A percentile compares a stretch with the other conserved stretches of the same genome.
Evolutionary conservation across 92 coral and sea anemone species (phyloP).

Genomic region (Epizoanthus illoricatus): DNA sequence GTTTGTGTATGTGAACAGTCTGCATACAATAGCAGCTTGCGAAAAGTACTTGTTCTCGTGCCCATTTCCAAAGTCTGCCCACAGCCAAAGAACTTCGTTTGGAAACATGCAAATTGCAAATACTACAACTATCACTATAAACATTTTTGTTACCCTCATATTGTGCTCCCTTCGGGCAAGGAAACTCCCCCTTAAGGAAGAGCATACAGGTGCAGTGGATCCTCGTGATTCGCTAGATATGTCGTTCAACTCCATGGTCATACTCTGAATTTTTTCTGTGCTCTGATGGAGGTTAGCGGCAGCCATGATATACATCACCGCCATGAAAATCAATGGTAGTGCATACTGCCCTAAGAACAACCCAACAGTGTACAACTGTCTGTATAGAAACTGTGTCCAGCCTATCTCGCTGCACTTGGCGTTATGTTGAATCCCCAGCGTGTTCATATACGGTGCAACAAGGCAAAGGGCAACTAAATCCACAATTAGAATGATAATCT

Average conservation of each 20-base stretch:
- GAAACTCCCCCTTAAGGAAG: background rate
- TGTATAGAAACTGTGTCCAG: conserved; percentile 60
- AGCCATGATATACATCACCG: conserved; percentile 68
- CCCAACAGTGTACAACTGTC: conserved; percentile 70
- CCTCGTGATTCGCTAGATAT: background rate
- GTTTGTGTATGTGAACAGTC: conserved; percentile 81
- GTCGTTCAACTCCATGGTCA: conserved; percentile 5
- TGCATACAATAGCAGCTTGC: conserved; percentile 62
- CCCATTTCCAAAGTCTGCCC: conserved; percentile 68
- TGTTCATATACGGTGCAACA: conserved; percentile 54
- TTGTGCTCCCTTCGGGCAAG: conserved; percentile 65
- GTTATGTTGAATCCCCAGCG: conserved; percentile 28
- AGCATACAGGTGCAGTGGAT: conserved; percentile 6
- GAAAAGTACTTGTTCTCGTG: conserved; percentile 27
- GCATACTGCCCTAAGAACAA: conserved; percentile 78
- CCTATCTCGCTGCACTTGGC: conserved; percentile 62
- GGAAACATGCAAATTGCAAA: conserved; percentile 87
- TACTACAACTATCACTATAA: conserved; percentile 82
- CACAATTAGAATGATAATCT: conserved; percentile 30
- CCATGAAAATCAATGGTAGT: conserved; percentile 77
- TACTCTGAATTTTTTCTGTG: conserved; percentile 12
- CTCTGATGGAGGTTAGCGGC: background rate
- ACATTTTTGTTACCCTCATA: conserved; percentile 87
- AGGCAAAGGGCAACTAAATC: conserved; percentile 43
- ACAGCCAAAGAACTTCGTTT: conserved; percentile 82